Base-by-base conservation (phyloP, 2,888 invertebrate genomes). In the Agrotis ipsilon region DNA sequence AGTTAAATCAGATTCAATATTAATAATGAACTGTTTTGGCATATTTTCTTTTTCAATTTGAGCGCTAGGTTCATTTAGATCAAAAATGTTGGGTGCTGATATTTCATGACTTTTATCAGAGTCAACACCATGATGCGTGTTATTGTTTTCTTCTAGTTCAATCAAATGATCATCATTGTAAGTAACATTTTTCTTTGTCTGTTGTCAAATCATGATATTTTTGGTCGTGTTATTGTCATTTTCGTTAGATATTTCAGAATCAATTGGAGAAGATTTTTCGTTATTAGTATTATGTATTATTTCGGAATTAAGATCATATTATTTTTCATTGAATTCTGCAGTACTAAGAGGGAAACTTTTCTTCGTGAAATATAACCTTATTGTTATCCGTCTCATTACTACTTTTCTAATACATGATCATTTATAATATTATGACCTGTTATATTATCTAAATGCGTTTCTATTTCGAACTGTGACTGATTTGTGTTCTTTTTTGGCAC, bases 401-500 rank as follows among this genome's bases (percentile, higher is more conserved):
- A 49, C 4, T 52, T 68, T n/a, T 52, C 46, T 58, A 43, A 16
- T 13, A 68, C 43, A 48, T 58, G 0, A 51, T 46, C 13, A 27
- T 24, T 45, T 39, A 18, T 2, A 1, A 19, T 24, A 19, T 13
- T 13, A 39, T 39, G 39, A 24, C 58, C 11, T 48, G 39, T 14
- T 24, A 3, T 14, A 11, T 45, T 77, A 39, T 63, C 11, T n/a
- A 27, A 3, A 0, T 46, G 58, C 2, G 58, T 59, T 70, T 75
- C 19, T 63, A 54, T 1, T 45, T 63, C 0, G 32, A 19, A 54
- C 39, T 58, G 46, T n/a, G 70, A 32, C 1, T 59, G 27, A 49
- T 70, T 69, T 43, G 24, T 21, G 14, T 77, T 70, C 32, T 51
- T 58, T 4, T 58, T 39, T 16, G 70, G 70, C 13, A 19, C 43